Conservation (phyloP, 2,888 invertebrate genomes). For the Pammene aurita region DNA sequence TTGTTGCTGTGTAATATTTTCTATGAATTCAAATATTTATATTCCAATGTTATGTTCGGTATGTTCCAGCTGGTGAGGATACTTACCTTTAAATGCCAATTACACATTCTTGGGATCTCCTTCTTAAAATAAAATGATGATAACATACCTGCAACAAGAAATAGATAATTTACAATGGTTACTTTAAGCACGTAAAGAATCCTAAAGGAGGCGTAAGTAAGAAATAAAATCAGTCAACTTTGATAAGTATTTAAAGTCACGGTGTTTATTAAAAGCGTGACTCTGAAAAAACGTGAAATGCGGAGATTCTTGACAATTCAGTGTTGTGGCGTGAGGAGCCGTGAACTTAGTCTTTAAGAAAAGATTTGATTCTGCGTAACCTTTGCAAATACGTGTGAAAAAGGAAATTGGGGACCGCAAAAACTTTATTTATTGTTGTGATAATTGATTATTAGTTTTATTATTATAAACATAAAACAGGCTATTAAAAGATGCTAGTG, state of each 20-base stretch:
- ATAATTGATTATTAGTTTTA: no score
- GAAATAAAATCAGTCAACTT: background rate
- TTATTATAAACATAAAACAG: no score
- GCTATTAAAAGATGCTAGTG: no score
- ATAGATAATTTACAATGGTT: background rate
- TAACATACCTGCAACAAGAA: conserved; percentile 8
- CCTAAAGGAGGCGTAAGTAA: background rate
- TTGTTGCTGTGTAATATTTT: no score
- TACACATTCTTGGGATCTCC: background rate
- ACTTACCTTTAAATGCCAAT: no score
- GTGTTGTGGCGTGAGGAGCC: background rate
- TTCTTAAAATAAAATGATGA: background rate
- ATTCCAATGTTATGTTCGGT: no score
- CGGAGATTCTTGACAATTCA: conserved; percentile 10
- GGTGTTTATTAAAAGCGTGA: background rate
- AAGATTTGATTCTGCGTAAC: conserved; percentile 8
- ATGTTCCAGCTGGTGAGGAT: no score
- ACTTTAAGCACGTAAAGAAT: background rate
- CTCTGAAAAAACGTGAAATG: conserved; percentile 14
- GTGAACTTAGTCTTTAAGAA: conserved; percentile 16
- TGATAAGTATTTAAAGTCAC: background rate
- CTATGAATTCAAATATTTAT: no score
- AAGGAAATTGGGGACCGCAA: no score
- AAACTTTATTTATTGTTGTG: no score
- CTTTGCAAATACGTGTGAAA: background rate